Evolutionary conservation across 2,888 invertebrate species (phyloP).

Genomic region (Phasia obesa): DNA sequence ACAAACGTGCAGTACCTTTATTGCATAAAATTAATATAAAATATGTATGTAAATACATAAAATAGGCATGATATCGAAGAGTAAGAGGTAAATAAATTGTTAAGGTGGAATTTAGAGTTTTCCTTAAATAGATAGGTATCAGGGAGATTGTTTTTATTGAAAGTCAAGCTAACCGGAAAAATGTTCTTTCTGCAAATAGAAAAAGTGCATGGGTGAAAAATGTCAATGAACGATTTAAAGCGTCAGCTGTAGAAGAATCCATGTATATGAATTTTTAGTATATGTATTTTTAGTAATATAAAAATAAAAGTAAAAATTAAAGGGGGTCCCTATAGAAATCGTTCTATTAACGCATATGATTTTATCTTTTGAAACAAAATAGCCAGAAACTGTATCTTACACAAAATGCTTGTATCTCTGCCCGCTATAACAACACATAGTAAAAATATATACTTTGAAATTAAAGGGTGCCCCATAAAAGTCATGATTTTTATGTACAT

Average conservation of each 20-base stretch:
- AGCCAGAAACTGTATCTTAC: too few relatives aligned
- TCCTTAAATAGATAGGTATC: not conserved
- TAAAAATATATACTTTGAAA: too few relatives aligned
- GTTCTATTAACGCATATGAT: too few relatives aligned
- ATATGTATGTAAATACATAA: conserved; percentile 45
- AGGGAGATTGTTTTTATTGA: not conserved
- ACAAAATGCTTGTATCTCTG: too few relatives aligned
- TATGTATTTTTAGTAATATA: too few relatives aligned
- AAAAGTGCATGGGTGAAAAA: not conserved
- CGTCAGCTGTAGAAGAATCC: not conserved
- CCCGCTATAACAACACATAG: too few relatives aligned
- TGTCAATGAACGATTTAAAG: not conserved
- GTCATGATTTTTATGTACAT: too few relatives aligned
- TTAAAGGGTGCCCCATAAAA: too few relatives aligned
- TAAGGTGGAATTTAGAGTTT: conserved; percentile 12
- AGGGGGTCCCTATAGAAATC: too few relatives aligned
- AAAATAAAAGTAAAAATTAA: too few relatives aligned
- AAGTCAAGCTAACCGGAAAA: conserved; percentile 1
- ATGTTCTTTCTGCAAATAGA: not conserved
- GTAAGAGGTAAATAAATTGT: conserved; percentile 30
- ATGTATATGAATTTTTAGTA: too few relatives aligned
- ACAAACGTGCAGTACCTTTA: conserved; percentile 42
- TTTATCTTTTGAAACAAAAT: too few relatives aligned
- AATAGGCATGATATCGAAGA: conserved; percentile 2
- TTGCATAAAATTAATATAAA: conserved; percentile 30